These are phyloP conservation scores for Nomada flava DNA, from an alignment of 2,888 invertebrate genomes.

Conservation along the genomic window DNA sequence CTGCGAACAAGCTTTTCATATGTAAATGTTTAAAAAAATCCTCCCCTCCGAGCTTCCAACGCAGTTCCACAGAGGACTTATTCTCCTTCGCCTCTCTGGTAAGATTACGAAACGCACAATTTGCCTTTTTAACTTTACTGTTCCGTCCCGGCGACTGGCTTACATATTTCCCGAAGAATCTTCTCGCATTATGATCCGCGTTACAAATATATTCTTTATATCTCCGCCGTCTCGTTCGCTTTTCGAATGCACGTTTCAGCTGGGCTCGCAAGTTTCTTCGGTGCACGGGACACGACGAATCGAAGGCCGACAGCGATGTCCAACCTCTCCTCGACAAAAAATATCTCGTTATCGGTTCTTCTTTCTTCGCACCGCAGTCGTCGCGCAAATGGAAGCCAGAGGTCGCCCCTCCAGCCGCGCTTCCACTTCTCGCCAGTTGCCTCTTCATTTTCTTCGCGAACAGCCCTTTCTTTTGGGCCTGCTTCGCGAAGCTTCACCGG, in stretches of 20 bases:
- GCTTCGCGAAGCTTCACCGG: neutral
- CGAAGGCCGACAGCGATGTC: neutral
- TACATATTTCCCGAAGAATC: neutral
- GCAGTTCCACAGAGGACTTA: neutral
- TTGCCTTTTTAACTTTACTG: neutral
- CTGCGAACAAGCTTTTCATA: neutral
- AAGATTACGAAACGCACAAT: neutral
- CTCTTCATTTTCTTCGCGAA: neutral
- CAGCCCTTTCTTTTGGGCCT: neutral
- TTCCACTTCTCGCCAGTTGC: neutral
- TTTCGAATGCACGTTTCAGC: neutral
- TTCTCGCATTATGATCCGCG: neutral
- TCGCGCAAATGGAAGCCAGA: neutral
- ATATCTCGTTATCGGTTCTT: slow-evolving; percentile 3
- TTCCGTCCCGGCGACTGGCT: neutral
- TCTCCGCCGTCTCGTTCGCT: neutral
- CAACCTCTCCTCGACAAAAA: slow-evolving; percentile 4
- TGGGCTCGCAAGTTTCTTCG: neutral
- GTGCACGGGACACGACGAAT: neutral
- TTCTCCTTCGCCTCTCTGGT: neutral
- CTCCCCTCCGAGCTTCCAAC: neutral
- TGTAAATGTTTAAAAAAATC: slow-evolving; percentile 7
- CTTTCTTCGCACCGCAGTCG: neutral
- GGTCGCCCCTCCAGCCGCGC: neutral
- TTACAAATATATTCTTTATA: neutral